Conservation (phyloP, 1,140 invertebrate genomes). For the Drosophila mauritiana region DNA sequence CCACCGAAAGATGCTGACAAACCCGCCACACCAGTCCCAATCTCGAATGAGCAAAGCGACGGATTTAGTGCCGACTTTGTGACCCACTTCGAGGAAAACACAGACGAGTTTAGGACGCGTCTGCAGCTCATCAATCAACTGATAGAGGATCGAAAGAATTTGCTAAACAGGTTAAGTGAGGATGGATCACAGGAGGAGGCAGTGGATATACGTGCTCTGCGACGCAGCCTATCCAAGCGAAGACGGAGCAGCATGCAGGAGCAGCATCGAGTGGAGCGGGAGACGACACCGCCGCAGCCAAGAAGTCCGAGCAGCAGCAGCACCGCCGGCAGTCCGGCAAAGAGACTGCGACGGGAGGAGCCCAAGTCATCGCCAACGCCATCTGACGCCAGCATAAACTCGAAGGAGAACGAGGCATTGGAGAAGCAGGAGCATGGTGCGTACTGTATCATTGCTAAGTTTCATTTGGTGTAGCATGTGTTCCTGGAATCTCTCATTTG, state of each 20-base stretch:
- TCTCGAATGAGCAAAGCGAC: background rate
- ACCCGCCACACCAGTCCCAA: background rate
- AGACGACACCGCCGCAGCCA: constrained; percentile 16
- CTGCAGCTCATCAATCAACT: constrained; percentile 45
- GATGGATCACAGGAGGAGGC: constrained; percentile 10
- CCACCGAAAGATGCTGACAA: background rate
- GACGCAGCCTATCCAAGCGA: constrained; percentile 44
- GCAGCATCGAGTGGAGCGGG: constrained; percentile 8
- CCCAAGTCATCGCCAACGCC: constrained; percentile 67
- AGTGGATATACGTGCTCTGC: constrained; percentile 11
- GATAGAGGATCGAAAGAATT: constrained; percentile 38
- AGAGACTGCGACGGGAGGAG: constrained; percentile 41
- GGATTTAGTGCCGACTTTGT: constrained; percentile 13
- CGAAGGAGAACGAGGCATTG: constrained; percentile 78
- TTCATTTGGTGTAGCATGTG: background rate
- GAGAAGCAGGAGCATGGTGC: constrained; percentile 71
- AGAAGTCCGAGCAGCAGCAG: constrained; percentile 47
- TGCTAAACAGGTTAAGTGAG: constrained; percentile 38
- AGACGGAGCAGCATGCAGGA: constrained; percentile 33
- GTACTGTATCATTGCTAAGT: constrained; percentile 2
- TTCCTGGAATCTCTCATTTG: background rate
- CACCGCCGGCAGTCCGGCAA: constrained; percentile 48
- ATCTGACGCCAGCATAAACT: constrained; percentile 74
- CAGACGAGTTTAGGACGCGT: constrained; percentile 49
- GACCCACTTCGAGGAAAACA: constrained; percentile 58